phyloP scores from a whole-genome alignment of 2,797 vertebrate genomes.

The Pyrocephalus nanus region DNA sequence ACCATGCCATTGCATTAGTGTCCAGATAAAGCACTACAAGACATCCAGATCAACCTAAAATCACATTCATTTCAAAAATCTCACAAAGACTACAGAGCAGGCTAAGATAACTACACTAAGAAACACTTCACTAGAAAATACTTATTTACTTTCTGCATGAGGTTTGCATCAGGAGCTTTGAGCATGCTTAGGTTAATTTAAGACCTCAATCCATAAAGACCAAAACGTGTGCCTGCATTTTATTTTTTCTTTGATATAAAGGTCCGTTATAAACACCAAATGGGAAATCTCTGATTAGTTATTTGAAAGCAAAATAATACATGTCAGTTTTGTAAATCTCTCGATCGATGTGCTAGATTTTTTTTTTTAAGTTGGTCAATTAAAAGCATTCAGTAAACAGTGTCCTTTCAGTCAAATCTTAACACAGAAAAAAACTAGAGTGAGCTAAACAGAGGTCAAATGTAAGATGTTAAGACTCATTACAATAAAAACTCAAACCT shows the following conservation, averaged over 20 bases:
- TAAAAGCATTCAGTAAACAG: conserved; percentile 27
- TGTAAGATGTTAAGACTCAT: not conserved
- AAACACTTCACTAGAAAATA: not conserved
- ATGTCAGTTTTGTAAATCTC: conserved; percentile 33
- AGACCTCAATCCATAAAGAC: not conserved
- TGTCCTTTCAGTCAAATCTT: not conserved
- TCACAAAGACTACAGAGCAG: not conserved
- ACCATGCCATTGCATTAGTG: accelerated
- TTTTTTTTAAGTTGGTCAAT: not conserved
- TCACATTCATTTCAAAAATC: not conserved
- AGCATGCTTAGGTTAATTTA: not conserved
- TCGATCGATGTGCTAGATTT: not conserved
- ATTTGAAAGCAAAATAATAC: conserved; percentile 18
- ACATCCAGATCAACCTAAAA: not conserved
- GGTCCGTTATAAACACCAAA: not conserved
- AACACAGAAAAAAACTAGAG: not conserved
- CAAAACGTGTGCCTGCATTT: not conserved
- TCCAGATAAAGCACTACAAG: not conserved
- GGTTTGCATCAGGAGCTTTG: not conserved
- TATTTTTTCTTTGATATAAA: not conserved
- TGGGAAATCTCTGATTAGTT: not conserved
- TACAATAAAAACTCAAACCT: conserved; percentile 43
- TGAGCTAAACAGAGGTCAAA: conserved; percentile 22
- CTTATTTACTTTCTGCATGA: not conserved
- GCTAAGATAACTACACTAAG: not conserved